These are phyloP conservation scores for Cydia pomonella DNA, from an alignment of 1,140 invertebrate genomes.

Conservation along the genomic window DNA sequence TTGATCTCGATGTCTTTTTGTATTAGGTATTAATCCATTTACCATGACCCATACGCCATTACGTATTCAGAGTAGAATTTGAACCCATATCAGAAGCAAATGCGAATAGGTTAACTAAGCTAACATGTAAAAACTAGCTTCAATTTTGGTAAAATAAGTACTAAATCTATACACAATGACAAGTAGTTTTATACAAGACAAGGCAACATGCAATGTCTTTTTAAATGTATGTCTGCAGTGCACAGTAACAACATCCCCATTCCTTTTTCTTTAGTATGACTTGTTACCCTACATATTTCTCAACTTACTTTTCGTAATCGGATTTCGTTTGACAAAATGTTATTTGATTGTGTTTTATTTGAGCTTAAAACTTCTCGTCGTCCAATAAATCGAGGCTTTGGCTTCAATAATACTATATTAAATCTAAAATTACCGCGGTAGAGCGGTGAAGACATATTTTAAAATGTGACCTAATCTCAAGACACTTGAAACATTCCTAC, in stretches of 20 bases:
- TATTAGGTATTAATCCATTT: too few relatives aligned
- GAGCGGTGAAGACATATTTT: slow-evolving; percentile 1
- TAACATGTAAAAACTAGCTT: too few relatives aligned
- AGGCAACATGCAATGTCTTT: not conserved
- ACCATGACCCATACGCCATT: too few relatives aligned
- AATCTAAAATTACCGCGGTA: not conserved
- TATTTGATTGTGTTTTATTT: slow-evolving; percentile 19
- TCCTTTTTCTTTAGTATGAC: not conserved
- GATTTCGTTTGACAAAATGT: slow-evolving; percentile 29
- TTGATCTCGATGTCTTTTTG: too few relatives aligned
- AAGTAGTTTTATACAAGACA: too few relatives aligned
- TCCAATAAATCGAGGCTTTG: not conserved
- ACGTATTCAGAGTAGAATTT: too few relatives aligned
- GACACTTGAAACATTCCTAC: not conserved
- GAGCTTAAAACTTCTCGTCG: not conserved
- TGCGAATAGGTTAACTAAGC: too few relatives aligned
- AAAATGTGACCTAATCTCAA: not conserved
- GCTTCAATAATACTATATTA: not conserved
- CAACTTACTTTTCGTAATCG: slow-evolving; percentile 20
- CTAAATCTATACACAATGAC: too few relatives aligned
- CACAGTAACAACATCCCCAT: not conserved
- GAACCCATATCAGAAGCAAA: too few relatives aligned
- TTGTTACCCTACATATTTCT: slow-evolving; percentile 17
- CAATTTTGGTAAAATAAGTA: too few relatives aligned
- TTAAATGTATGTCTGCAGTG: not conserved